These are phyloP conservation scores for Strongylocentrotus purpuratus DNA, from an alignment of 35 echinoderm and acorn worm species.

Conservation along the genomic window DNA sequence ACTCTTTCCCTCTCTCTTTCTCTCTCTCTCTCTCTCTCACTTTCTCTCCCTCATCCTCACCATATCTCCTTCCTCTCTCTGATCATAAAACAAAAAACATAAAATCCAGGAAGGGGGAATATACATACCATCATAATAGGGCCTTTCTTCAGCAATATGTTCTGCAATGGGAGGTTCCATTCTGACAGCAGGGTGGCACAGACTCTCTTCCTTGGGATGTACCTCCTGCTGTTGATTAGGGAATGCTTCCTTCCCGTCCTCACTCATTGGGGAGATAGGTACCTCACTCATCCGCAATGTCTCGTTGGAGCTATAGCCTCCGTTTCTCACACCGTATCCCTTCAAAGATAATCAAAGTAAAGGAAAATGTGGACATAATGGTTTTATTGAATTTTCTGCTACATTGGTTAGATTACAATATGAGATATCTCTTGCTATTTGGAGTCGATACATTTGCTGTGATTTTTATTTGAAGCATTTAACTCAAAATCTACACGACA, in stretches of 20 bases:
- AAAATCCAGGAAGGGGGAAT: not conserved
- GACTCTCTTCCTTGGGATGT: not conserved
- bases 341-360: not conserved
- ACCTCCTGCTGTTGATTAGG: not conserved
- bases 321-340: slow-evolving; percentile 38
- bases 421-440: no score
- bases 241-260: not conserved
- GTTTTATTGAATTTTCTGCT: no score
- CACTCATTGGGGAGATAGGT: not conserved
- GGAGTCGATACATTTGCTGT: no score
- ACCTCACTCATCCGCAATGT: slow-evolving; percentile 33
- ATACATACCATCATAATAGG: slow-evolving; percentile 29
- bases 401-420: no score
- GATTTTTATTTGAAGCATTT: no score
- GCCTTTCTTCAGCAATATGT: slow-evolving; percentile 6
- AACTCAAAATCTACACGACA: no score
- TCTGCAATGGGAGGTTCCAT: slow-evolving; percentile 40
- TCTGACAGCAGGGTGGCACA: not conserved
- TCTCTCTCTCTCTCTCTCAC: not conserved
- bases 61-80: not conserved
- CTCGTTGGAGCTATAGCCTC: slow-evolving; percentile 54
- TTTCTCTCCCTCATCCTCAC: not conserved
- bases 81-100: not conserved
- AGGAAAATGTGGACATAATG: not conserved
- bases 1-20: not conserved